phyloP scores from a whole-genome alignment of 2,113 vertebrate genomes.

The Tachycineta bicolor region DNA sequence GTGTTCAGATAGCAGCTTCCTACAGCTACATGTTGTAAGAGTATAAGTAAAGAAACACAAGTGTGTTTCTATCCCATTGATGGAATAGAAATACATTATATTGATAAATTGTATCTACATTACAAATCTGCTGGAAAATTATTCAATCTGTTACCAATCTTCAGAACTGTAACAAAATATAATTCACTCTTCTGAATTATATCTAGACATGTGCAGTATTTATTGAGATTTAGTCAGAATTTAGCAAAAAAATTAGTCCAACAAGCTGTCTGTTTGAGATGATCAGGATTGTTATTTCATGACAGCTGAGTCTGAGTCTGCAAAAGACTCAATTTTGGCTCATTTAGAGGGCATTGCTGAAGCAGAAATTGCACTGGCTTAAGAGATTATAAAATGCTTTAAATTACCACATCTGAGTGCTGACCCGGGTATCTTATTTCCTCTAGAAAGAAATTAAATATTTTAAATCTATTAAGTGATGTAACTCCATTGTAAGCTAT shows the following conservation, averaged over 20 bases:
- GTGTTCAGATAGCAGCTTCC: neutral
- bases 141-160: neutral
- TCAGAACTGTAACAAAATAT: neutral
- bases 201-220: neutral
- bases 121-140: neutral
- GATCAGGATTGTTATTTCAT: neutral
- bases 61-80: fast-evolving
- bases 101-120: neutral
- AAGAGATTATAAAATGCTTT: neutral
- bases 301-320: neutral
- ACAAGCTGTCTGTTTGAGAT: neutral
- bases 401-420: neutral
- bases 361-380: neutral
- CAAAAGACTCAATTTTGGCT: neutral
- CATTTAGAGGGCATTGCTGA: neutral
- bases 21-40: neutral
- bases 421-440: neutral
- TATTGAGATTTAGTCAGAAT: neutral
- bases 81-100: neutral
- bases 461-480: neutral
- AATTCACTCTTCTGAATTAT: neutral
- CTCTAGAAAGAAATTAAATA: neutral
- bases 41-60: neutral
- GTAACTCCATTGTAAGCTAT: neutral
- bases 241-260: neutral